Conservation (phyloP, 2,888 invertebrate species). For the Galerucella nymphaeae region DNA sequence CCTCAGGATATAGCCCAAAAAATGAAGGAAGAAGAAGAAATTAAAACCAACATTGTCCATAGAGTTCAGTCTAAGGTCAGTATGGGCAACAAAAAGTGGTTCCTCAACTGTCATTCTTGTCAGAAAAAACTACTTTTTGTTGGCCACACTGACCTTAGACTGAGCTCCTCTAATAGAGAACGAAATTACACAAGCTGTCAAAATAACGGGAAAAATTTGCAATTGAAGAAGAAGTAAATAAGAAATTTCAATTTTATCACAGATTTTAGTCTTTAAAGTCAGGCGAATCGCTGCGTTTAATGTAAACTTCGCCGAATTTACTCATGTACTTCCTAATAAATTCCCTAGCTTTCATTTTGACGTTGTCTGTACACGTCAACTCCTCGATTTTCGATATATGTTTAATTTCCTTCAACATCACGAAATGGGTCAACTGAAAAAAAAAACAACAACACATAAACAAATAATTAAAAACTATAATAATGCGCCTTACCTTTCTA, state of each 20-base stretch:
- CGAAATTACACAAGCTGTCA: background rate
- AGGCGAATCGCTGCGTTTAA: constrained; percentile 74
- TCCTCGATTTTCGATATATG: constrained; percentile 89
- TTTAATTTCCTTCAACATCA: constrained; percentile 94
- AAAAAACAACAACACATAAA: no score
- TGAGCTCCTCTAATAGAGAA: no score
- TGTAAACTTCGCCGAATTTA: constrained; percentile 87
- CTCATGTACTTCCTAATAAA: constrained; percentile 97
- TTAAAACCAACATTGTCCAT: no score
- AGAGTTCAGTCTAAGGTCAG: no score
- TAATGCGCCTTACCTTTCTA: constrained; percentile 77
- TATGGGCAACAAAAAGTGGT: no score
- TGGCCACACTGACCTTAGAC: no score
- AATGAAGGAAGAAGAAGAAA: no score
- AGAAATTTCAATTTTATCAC: constrained; percentile 37
- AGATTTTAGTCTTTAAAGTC: constrained; percentile 55
- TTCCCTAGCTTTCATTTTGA: constrained; percentile 94
- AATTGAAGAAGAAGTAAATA: background rate
- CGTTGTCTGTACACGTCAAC: constrained; percentile 88
- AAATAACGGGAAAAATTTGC: background rate
- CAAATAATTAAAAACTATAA: no score
- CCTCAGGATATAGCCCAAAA: no score
- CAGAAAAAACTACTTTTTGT: no score
- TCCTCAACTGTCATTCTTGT: no score
- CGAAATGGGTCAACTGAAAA: constrained; percentile 90